Percentiles rank a stretch among this genome's conserved stretches.
These are phyloP conservation scores for Halichondria panicea DNA, from an alignment of 37 sponge, comb jelly and placozoan species.

Conservation along the genomic window DNA sequence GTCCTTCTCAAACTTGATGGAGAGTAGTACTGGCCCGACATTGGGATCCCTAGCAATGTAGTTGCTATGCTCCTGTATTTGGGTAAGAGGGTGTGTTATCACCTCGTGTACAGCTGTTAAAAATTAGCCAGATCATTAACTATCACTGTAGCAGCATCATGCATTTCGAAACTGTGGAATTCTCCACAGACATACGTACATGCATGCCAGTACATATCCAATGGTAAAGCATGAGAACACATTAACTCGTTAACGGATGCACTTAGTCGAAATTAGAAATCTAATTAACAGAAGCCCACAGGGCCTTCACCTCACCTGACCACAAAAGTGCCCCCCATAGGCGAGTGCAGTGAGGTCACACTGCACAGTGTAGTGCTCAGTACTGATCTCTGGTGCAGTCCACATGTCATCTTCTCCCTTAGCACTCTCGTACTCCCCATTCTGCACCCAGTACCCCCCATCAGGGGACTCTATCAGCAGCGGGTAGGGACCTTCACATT, in stretches of 20 bases:
- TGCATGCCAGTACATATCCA: background rate
- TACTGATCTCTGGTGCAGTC: constrained; percentile 65
- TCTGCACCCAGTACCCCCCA: constrained; percentile 47
- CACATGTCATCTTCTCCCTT: constrained; percentile 37
- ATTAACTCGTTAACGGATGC: no score
- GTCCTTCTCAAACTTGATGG: constrained; percentile 52
- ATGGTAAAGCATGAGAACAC: no score
- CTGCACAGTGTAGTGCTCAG: constrained; percentile 59
- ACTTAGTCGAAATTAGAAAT: no score
- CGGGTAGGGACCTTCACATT: constrained; percentile 51
- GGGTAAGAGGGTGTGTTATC: background rate
- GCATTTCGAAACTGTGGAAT: background rate
- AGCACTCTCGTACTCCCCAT: constrained; percentile 47
- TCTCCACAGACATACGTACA: background rate
- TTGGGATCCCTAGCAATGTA: constrained; percentile 40
- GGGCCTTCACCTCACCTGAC: constrained; percentile 16
- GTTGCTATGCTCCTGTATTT: constrained; percentile 39
- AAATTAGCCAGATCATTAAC: no score
- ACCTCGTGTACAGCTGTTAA: no score
- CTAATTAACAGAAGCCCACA: background rate
- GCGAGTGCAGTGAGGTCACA: constrained; percentile 34
- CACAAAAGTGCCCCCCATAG: constrained; percentile 53
- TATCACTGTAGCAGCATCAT: no score
- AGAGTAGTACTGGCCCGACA: constrained; percentile 41
- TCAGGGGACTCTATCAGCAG: constrained; percentile 37